Evolutionary conservation across 2,888 invertebrate species (phyloP), one percentile per base, ranked within the genome.

Genomic region (Tachina lurida): DNA sequence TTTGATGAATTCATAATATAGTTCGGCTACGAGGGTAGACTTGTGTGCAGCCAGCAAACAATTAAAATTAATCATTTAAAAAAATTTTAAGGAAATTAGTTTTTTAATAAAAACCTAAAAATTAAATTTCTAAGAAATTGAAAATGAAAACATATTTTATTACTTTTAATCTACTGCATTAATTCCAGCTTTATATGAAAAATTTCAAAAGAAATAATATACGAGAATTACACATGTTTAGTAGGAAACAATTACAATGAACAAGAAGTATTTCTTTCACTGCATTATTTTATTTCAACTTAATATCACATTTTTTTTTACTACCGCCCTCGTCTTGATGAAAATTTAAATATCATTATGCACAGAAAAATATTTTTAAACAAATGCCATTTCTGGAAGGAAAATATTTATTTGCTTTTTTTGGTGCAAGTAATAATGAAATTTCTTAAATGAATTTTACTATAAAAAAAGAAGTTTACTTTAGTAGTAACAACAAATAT

Each of bases 1-100:
- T 45, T 81, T 80, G 83, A 79, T 83, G 76, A 76, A 79, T 83
- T 76, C 52, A 73, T 76, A 83, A 83, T 68, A 68, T 77, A 62
- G 47, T 54, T 54, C 39, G 49, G 39, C 67, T 74, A 73, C 39
- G 73, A 73, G 15, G n/a, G 39, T 9, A 2, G 12, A 39, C 17
- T 17, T 47, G 2, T 7, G 4, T 1, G 9, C 31, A 31, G 7
- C 31, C 31, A 31, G 7, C 7, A 7, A 31, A 2, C 0, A 31
- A 31, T 7, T 31, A 7, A 31, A 31, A 5, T 7, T n/a, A n/a
- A n/a, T n/a, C n/a, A n/a, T n/a, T n/a, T n/a, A 31, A 22, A 52
- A 8, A 52, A 52, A 31, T 3, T 31, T 3, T 31, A 31, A 31
- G 31, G 31, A 31, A 31, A 31, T 31, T 31, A 0, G 31, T 4